Evolutionary conservation across 2,888 invertebrate genomes (phyloP).

Genomic region (Eilema caniola): DNA sequence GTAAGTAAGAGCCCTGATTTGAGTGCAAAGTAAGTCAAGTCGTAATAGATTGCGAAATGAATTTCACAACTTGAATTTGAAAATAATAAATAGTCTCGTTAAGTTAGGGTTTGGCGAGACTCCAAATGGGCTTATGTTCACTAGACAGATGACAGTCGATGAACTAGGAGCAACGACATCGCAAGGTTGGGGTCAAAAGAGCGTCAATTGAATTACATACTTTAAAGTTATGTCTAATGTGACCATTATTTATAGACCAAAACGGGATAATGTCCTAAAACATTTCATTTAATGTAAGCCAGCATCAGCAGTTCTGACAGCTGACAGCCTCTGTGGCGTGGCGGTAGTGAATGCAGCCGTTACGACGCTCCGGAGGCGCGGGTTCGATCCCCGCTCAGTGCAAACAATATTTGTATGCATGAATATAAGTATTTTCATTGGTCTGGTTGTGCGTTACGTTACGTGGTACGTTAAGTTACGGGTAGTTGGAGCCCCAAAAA

Average conservation of each 20-base stretch:
- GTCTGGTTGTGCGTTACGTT: too few relatives aligned
- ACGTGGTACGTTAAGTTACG: too few relatives aligned
- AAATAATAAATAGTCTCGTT: neutral
- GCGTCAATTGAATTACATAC: slow-evolving; percentile 62
- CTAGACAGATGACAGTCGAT: slow-evolving; percentile 27
- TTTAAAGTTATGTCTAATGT: neutral
- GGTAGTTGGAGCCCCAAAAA: too few relatives aligned
- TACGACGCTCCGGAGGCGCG: too few relatives aligned
- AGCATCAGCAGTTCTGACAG: too few relatives aligned
- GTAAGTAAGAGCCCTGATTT: neutral
- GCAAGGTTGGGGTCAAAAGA: slow-evolving; percentile 77
- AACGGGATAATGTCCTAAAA: neutral
- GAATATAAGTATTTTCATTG: too few relatives aligned
- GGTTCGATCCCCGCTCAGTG: too few relatives aligned
- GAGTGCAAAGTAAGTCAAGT: neutral
- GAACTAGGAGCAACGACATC: slow-evolving; percentile 66
- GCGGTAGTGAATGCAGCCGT: too few relatives aligned
- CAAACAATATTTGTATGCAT: too few relatives aligned
- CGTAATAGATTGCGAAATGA: neutral
- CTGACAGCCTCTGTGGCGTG: too few relatives aligned
- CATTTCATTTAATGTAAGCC: neutral
- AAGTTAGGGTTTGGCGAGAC: neutral
- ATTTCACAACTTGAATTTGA: neutral
- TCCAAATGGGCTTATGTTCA: slow-evolving; percentile 8
- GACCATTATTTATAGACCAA: neutral